These are phyloP conservation scores for Drosophila willistoni DNA, from an alignment of 1,140 invertebrate genomes.

Conservation along the genomic window DNA sequence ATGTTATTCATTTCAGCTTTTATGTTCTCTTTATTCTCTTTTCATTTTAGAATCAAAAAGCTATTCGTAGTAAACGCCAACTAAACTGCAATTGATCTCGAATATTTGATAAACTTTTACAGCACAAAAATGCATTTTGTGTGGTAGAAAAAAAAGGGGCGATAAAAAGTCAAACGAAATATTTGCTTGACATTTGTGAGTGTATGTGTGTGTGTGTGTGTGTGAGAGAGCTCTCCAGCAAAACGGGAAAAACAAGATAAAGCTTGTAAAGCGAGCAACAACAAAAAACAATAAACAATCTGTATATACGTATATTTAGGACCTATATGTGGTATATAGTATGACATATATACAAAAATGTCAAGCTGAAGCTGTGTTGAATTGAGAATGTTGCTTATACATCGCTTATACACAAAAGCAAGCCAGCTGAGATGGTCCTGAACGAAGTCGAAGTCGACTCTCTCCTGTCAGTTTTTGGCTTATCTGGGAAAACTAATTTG, in stretches of 20 bases:
- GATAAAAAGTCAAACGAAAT: slow-evolving; percentile 21
- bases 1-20: background rate
- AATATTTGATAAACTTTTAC: slow-evolving; percentile 15
- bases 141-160: background rate
- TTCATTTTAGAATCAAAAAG: background rate
- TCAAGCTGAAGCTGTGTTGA: slow-evolving; percentile 4
- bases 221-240: too few species aligned
- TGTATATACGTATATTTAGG: background rate
- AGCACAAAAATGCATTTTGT: slow-evolving; percentile 17
- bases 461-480: slow-evolving; percentile 40
- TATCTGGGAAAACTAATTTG: slow-evolving; percentile 74
- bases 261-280: background rate
- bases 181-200: slow-evolving; percentile 1
- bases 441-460: slow-evolving; percentile 7
- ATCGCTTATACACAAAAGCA: slow-evolving; percentile 3
- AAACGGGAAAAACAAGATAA: slow-evolving; percentile 16
- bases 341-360: slow-evolving; percentile 24
- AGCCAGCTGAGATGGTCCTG: background rate
- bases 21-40: background rate
- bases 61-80: slow-evolving; percentile 9
- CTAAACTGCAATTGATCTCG: slow-evolving; percentile 8
- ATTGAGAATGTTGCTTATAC: slow-evolving; percentile 6
- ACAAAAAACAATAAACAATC: slow-evolving; percentile 21
- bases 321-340: slow-evolving; percentile 5
- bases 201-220: background rate